Evolutionary conservation across 1,140 invertebrate genomes (phyloP).

Genomic region (Achroia grisella): DNA sequence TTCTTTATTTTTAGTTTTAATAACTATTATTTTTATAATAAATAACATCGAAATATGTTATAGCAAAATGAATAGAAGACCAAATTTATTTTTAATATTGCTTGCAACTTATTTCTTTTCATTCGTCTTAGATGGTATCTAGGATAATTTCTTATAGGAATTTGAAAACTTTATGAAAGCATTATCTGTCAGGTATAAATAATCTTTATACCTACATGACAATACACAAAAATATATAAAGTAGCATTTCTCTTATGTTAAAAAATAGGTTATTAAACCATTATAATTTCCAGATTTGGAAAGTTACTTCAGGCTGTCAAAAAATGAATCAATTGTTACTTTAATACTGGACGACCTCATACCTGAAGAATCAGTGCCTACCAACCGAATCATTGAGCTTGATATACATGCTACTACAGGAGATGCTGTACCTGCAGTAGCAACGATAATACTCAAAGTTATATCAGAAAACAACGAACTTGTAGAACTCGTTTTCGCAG

Average conservation of each 20-base stretch:
- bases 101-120: neutral
- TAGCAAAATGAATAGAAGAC: too few relatives aligned
- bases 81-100: too few relatives aligned
- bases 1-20: too few relatives aligned
- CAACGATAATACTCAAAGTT: constrained; percentile 21
- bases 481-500: constrained; percentile 3
- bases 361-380: constrained; percentile 16
- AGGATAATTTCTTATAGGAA: too few relatives aligned
- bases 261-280: neutral
- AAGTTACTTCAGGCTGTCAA: constrained; percentile 5
- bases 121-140: neutral
- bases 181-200: too few relatives aligned
- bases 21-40: too few relatives aligned
- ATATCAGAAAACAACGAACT: neutral
- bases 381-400: constrained; percentile 21
- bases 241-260: neutral
- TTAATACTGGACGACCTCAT: constrained; percentile 9
- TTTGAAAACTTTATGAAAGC: too few relatives aligned
- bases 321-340: constrained; percentile 7
- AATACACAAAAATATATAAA: too few relatives aligned
- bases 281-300: constrained; percentile 16
- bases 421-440: constrained; percentile 12
- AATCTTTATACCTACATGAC: too few relatives aligned
- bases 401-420: constrained; percentile 18
- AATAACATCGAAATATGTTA: too few relatives aligned